These are phyloP conservation scores for Prionailurus bengalensis DNA, from an alignment of 2,113 vertebrate genomes.

Conservation along the genomic window DNA sequence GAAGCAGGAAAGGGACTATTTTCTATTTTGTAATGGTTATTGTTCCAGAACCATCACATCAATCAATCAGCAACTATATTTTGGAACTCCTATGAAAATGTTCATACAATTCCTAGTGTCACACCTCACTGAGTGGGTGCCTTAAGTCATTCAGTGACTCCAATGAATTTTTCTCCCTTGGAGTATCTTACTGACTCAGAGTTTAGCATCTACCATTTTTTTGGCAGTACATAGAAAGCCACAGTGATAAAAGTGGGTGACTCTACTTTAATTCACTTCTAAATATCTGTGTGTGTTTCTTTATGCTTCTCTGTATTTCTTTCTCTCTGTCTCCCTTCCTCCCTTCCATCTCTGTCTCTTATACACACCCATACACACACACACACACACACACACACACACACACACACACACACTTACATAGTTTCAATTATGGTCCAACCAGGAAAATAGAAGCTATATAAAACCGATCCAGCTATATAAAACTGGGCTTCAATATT, in stretches of 20 bases:
- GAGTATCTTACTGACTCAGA: not conserved
- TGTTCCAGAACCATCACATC: not conserved
- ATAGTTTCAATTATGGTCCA: not conserved
- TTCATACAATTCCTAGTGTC: not conserved
- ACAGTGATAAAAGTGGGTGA: not conserved
- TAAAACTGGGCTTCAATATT: too few relatives aligned
- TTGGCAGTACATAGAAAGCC: not conserved
- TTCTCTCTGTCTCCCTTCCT: not conserved
- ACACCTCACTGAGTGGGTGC: not conserved
- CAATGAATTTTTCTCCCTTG: not conserved
- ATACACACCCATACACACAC: not conserved
- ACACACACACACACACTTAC: not conserved
- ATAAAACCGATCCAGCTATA: too few relatives aligned
- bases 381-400: not conserved
- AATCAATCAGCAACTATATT: not conserved
- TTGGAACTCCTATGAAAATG: slow-evolving; percentile 27
- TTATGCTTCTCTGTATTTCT: not conserved
- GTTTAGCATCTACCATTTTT: not conserved
- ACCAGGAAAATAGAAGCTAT: not conserved
- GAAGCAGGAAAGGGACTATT: not conserved
- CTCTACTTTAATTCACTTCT: not conserved
- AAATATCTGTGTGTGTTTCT: not conserved
- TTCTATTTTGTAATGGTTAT: slow-evolving; percentile 48
- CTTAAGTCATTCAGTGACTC: not conserved
- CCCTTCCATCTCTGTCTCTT: too few relatives aligned